Evolutionary conservation across 2,797 vertebrate species (phyloP).

Genomic region (Pangasius djambal): DNA sequence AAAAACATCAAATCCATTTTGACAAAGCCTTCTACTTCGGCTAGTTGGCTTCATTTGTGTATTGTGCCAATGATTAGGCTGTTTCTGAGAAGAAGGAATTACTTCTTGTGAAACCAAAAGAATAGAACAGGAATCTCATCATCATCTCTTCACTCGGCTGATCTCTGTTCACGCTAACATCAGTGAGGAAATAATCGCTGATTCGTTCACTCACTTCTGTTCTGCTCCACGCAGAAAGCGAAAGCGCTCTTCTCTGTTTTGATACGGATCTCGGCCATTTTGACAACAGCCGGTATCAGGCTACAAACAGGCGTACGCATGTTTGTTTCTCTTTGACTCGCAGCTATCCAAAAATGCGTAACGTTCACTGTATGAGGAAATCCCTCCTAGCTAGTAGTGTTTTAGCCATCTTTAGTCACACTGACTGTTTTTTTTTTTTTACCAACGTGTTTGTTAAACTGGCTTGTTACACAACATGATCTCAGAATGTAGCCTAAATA

Average conservation of each 20-base stretch:
- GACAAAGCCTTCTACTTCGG: neutral
- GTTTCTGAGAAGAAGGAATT: neutral
- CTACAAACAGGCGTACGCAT: neutral
- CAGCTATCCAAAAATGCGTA: neutral
- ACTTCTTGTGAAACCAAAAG: neutral
- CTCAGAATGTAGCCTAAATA: neutral
- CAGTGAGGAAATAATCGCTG: neutral
- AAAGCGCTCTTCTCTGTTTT: neutral
- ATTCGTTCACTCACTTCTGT: neutral
- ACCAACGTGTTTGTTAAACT: neutral
- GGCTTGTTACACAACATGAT: neutral
- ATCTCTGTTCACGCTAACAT: neutral
- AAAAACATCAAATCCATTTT: too few species aligned
- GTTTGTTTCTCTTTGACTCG: neutral
- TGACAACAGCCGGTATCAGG: neutral
- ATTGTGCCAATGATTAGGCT: neutral
- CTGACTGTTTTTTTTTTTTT: neutral
- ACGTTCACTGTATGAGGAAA: neutral
- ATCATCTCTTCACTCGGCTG: neutral
- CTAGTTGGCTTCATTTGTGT: neutral
- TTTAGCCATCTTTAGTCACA: neutral
- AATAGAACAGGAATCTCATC: neutral
- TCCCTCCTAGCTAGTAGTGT: neutral
- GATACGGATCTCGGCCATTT: neutral
- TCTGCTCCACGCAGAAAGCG: neutral